These are phyloP conservation scores for Drosophila nr. perissopoda DNA, from an alignment of 2,888 invertebrate genomes.

Conservation along the genomic window DNA sequence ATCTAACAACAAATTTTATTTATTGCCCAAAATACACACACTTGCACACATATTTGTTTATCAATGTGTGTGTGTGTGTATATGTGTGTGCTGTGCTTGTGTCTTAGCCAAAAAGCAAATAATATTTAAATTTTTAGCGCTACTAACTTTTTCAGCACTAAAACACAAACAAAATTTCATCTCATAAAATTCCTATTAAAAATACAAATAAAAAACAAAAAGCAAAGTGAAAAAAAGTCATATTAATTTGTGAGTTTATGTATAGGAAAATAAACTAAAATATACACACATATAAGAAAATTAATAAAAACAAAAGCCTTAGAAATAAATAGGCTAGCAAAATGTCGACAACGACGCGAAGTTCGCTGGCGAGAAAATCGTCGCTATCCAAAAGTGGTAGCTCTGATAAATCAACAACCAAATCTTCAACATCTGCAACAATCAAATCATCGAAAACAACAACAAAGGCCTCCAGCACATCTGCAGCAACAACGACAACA, in stretches of 20 bases:
- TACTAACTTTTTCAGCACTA: slow-evolving; percentile 73
- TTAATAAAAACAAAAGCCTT: slow-evolving; percentile 44
- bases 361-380: slow-evolving; percentile 75
- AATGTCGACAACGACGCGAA: slow-evolving; percentile 78
- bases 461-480: slow-evolving; percentile 33
- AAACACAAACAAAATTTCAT: slow-evolving; percentile 53
- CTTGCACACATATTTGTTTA: slow-evolving; percentile 39
- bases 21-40: slow-evolving; percentile 71
- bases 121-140: slow-evolving; percentile 68
- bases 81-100: slow-evolving; percentile 34
- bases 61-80: slow-evolving; percentile 9
- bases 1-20: slow-evolving; percentile 81
- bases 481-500: slow-evolving; percentile 34
- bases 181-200: slow-evolving; percentile 68
- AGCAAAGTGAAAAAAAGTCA: slow-evolving; percentile 43
- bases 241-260: slow-evolving; percentile 52
- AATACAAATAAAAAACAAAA: slow-evolving; percentile 39
- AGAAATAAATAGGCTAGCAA: slow-evolving; percentile 54
- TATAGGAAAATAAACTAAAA: slow-evolving; percentile 21
- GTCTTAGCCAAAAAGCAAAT: slow-evolving; percentile 59
- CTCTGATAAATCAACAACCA: slow-evolving; percentile 58
- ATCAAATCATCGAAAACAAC: slow-evolving; percentile 19
- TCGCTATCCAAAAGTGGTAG: slow-evolving; percentile 66
- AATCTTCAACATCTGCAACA: slow-evolving; percentile 44
- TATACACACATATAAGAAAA: slow-evolving; percentile 32